Evolutionary conservation across 2,113 vertebrate genomes (phyloP), one percentile per base, ranked within the genome.

Genomic region (Bubo scandiacus): DNA sequence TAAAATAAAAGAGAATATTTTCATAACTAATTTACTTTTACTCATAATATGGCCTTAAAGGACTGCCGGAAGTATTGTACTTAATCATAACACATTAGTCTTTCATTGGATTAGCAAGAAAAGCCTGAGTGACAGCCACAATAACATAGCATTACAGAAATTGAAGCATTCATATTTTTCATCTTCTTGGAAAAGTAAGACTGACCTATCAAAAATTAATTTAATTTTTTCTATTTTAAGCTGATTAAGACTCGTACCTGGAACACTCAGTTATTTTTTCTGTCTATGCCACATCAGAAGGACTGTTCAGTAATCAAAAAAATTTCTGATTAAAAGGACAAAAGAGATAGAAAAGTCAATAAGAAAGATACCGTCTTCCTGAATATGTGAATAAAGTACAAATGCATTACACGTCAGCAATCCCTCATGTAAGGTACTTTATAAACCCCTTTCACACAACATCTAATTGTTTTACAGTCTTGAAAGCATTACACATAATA

Each of bases 41-140:
- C 42, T 72, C 80, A 88, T 68, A 81, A 49, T 38, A 78, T 25
- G 30, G 42, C 51, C 52, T 75, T 78, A 95, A 75, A 81, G 70
- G 32, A 93, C 85, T 86, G 83, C 92, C 71, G 91, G 75, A 90
- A 90, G 68, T 87, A 86, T 74, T 85, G 42, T 92, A 91, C 40
- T 85, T 92, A 90, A 94, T 92, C 72, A 79, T 51, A 91, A 79
- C 36, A 88, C 51, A 78, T 95, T 77, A 93, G 66, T 16, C 72
- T 90, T 91, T 93, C 94, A 94, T 75, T 96, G 86, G 81, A 96
- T 97, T 96, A 96, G 81, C 36, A 92, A 93, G 57, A 82, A 95
- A 94, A 97, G 81, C 54, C 75, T 94, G 88, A 95, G 34, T 90
- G 93, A 95, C 94, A 94, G 83, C 22, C 66, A 86, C 38, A 94